Evolutionary conservation across 2,113 vertebrate genomes (phyloP).

Genomic region (Telmatochromis brachygnathus): DNA sequence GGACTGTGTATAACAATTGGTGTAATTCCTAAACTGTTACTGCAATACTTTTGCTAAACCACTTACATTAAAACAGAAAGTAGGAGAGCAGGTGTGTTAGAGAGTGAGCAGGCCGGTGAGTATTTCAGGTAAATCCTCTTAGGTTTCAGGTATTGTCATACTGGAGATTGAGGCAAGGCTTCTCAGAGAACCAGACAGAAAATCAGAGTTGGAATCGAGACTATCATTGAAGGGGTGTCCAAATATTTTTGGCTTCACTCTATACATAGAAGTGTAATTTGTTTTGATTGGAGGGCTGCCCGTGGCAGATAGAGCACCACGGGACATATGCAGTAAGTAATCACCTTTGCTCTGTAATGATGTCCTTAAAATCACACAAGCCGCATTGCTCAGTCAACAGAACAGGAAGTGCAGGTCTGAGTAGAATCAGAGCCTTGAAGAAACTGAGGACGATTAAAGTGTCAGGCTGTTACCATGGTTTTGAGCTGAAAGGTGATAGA

Average conservation of each 20-base stretch:
- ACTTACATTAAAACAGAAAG: neutral
- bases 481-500: constrained; percentile 4
- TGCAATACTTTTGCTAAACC: neutral
- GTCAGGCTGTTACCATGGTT: constrained; percentile 33
- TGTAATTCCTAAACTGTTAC: neutral
- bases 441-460: constrained; percentile 53
- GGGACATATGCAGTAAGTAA: constrained; percentile 15
- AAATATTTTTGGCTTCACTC: neutral
- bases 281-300: neutral
- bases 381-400: constrained; percentile 29
- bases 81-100: neutral
- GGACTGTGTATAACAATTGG: neutral
- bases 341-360: constrained; percentile 2
- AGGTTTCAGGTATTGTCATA: neutral
- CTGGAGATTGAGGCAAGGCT: neutral
- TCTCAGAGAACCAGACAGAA: neutral
- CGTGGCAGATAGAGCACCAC: neutral
- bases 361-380: constrained; percentile 15
- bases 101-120: neutral
- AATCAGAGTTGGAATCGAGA: neutral
- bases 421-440: neutral
- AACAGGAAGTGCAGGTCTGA: constrained; percentile 46
- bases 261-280: neutral
- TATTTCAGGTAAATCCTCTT: neutral
- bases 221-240: neutral